phyloP scores from a whole-genome alignment of 1,140 invertebrate species.

The Ridgeia piscesae region DNA sequence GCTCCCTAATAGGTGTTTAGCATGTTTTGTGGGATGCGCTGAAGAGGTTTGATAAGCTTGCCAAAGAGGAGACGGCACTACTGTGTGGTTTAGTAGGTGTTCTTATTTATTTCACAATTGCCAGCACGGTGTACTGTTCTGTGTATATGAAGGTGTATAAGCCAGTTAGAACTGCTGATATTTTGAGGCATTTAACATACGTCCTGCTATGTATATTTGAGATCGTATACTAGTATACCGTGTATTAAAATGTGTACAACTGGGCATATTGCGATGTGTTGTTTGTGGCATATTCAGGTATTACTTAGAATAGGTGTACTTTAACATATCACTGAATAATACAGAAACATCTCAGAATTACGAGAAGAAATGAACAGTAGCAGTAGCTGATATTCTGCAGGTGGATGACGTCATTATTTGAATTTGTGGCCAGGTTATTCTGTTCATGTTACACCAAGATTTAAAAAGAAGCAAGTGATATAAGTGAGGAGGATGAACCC shows the following conservation, averaged over 20 bases:
- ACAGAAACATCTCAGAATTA: too few species aligned
- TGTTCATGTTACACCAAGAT: too few species aligned
- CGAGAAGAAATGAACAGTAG: too few species aligned
- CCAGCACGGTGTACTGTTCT: neutral
- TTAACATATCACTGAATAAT: too few species aligned
- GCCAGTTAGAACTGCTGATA: neutral
- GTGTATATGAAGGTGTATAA: neutral
- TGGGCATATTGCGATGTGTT: neutral
- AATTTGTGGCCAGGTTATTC: too few species aligned
- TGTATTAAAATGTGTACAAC: conserved; percentile 6
- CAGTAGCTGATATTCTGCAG: too few species aligned
- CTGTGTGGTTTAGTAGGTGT: neutral
- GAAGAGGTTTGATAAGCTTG: neutral
- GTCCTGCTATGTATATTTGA: neutral
- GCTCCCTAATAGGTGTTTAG: neutral
- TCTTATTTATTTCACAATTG: neutral
- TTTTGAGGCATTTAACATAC: neutral
- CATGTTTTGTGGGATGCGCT: neutral
- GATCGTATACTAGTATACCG: neutral
- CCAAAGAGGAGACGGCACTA: neutral
- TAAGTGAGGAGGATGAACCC: too few species aligned
- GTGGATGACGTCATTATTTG: too few species aligned
- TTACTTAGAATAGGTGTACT: too few species aligned
- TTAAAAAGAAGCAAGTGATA: too few species aligned
- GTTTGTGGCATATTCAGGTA: neutral